These are phyloP conservation scores for Chascanopsetta lugubris DNA, from an alignment of 2,113 vertebrate species.

Conservation along the genomic window DNA sequence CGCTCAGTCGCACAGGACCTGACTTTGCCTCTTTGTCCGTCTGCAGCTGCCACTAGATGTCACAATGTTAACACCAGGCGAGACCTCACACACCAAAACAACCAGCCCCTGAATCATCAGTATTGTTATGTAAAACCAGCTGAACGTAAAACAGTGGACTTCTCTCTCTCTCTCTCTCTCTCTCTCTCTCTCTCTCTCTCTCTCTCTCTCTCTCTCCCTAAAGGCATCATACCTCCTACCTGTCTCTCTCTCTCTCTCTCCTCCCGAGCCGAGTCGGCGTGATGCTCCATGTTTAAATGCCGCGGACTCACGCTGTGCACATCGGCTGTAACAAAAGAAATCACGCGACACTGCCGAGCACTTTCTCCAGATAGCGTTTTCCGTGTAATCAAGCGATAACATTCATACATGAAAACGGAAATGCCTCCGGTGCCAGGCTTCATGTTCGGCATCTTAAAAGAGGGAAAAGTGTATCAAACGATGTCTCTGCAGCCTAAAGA, in stretches of 20 bases:
- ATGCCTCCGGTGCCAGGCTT: slow-evolving; percentile 8
- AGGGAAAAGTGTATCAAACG: slow-evolving; percentile 10
- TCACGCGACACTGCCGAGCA: neutral
- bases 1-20: slow-evolving; percentile 10
- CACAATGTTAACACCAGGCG: slow-evolving; percentile 68
- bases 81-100: slow-evolving; percentile 11
- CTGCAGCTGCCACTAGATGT: slow-evolving; percentile 70
- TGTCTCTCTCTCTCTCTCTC: neutral
- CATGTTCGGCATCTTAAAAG: slow-evolving; percentile 1
- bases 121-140: slow-evolving; percentile 57
- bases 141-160: slow-evolving; percentile 50
- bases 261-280: slow-evolving; percentile 7
- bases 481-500: slow-evolving; percentile 30
- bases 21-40: slow-evolving; percentile 30
- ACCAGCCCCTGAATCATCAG: slow-evolving; percentile 45
- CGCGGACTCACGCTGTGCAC: slow-evolving; percentile 3
- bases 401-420: neutral
- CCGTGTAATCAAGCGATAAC: slow-evolving; percentile 36
- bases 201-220: slow-evolving; percentile 16
- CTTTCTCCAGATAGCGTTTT: slow-evolving; percentile 31
- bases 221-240: slow-evolving; percentile 13
- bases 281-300: slow-evolving; percentile 26
- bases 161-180: slow-evolving; percentile 12
- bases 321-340: slow-evolving; percentile 40
- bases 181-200: slow-evolving; percentile 1